A percentile compares a stretch with the other conserved stretches of the same genome.
Conservation (phyloP, 37 sponge, comb jelly and placozoan species). For the Beroe forskalii region DNA sequence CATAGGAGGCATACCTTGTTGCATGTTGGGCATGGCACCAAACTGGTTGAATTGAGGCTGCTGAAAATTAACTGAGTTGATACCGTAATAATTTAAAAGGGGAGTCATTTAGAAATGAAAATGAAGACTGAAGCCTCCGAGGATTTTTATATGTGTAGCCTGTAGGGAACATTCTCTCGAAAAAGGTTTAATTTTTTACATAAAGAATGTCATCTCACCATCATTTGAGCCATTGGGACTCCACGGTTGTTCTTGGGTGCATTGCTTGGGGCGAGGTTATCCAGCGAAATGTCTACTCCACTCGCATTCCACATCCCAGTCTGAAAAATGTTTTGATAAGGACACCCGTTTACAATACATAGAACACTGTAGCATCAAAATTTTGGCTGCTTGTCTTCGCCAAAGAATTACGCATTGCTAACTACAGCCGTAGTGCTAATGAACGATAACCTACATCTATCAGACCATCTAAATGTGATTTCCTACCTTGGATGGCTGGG, state of each 20-base stretch:
- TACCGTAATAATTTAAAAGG: too few relatives aligned
- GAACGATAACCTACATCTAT: background rate
- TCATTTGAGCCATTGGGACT: constrained; percentile 59
- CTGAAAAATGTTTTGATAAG: constrained; percentile 6
- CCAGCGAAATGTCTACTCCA: constrained; percentile 55
- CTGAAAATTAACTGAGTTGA: background rate
- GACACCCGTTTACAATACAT: background rate
- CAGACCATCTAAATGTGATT: background rate
- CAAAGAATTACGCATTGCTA: too few relatives aligned
- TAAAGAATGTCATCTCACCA: constrained; percentile 19
- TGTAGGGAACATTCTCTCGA: too few relatives aligned
- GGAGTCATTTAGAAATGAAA: too few relatives aligned
- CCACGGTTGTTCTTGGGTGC: constrained; percentile 27
- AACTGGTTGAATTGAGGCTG: background rate
- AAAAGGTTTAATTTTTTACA: too few relatives aligned
- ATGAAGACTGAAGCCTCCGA: too few relatives aligned
- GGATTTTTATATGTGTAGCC: too few relatives aligned
- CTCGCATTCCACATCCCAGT: constrained; percentile 19
- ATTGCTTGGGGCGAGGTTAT: background rate
- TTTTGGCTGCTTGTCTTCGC: too few relatives aligned
- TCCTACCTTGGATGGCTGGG: background rate
- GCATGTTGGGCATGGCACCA: background rate
- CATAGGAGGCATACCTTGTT: background rate
- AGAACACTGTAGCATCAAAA: too few relatives aligned
- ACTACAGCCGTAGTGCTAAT: background rate